These are phyloP conservation scores for Danio kyathit DNA, from an alignment of 2,797 vertebrate genomes.

Conservation along the genomic window DNA sequence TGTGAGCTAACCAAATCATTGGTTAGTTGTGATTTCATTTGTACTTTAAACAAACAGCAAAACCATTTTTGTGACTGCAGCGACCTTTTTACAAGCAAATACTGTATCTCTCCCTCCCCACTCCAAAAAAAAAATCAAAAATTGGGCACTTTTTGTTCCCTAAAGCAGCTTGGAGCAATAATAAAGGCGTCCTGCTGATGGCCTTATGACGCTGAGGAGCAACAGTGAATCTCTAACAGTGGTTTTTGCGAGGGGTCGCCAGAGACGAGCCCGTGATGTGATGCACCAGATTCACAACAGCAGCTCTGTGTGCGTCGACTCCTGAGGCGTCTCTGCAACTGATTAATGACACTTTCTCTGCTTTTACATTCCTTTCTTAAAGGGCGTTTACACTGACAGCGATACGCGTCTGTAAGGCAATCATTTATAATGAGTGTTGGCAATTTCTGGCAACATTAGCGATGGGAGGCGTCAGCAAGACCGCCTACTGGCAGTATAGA, in stretches of 20 bases:
- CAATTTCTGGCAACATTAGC: neutral
- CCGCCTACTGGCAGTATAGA: slow-evolving; percentile 8
- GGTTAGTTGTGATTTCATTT: too few relatives aligned
- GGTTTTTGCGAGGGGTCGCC: neutral
- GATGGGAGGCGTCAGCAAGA: neutral
- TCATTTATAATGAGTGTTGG: slow-evolving; percentile 46
- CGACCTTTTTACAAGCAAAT: too few relatives aligned
- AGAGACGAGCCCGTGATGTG: slow-evolving; percentile 13
- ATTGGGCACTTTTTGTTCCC: neutral
- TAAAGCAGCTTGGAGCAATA: neutral
- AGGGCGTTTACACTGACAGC: slow-evolving; percentile 10
- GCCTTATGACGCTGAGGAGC: slow-evolving; percentile 14
- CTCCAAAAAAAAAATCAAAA: too few relatives aligned
- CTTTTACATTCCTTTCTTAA: slow-evolving; percentile 59
- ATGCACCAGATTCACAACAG: slow-evolving; percentile 45
- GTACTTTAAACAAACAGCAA: too few relatives aligned
- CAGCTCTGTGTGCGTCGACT: slow-evolving; percentile 43
- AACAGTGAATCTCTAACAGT: slow-evolving; percentile 19
- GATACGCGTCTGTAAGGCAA: neutral
- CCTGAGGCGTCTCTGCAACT: slow-evolving; percentile 76
- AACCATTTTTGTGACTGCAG: too few relatives aligned
- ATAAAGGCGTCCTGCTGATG: slow-evolving; percentile 19
- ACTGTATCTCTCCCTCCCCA: too few relatives aligned
- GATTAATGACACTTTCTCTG: slow-evolving; percentile 74
- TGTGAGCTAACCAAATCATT: too few relatives aligned